Evolutionary conservation across 2,888 invertebrate species (phyloP), one percentile per base, ranked within the genome.

Genomic region (Polymixis lichenea): DNA sequence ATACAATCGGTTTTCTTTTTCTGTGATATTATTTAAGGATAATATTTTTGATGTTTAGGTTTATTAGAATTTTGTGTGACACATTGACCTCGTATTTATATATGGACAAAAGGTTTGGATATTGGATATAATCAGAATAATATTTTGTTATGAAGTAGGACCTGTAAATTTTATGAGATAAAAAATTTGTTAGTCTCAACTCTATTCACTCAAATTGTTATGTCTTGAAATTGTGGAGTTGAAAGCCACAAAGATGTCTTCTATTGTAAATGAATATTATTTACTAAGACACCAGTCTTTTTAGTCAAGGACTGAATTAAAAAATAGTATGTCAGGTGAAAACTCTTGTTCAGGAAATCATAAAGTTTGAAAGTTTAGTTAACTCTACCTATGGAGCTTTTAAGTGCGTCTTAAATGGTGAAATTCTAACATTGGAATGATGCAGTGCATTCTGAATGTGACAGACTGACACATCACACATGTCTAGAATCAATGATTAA

Each of bases 401-500:
- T 32, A 49, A 28, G 60, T 49, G n/a, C 17, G 17, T 28, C 19
- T 58, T 22, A 32, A 13, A 13, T 32, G 11, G 60, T 60, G 22
- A 32, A 83, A 53, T 76, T 28, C 51, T 77, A 46, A 46, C 53
- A 61, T 76, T 73, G 64, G 15, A 75, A 68, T 77, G 72, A 73
- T 77, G 76, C 68, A 84, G 46, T 69, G 60, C 81, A 72, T 80
- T n/a, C 53, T 7, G 75, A 79, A 83, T 79, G 64, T 22, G 28
- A 25, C 25, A 28, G 9, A 49, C 75, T 28, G 70, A 70, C 46
- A 58, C 46, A 58, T 60, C 25, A 70, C 28, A 72, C 82, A 58
- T 84, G 84, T 53, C 49, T 83, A 77, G 83, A 80, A 83, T 84
- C n/a, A 68, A 70, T 83, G 61, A 83, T 71, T 49, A 65, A 71